Percentiles rank a stretch among this genome's conserved stretches.
Conservation (phyloP, 2,888 invertebrate species). For the Tetragonula carbonaria region DNA sequence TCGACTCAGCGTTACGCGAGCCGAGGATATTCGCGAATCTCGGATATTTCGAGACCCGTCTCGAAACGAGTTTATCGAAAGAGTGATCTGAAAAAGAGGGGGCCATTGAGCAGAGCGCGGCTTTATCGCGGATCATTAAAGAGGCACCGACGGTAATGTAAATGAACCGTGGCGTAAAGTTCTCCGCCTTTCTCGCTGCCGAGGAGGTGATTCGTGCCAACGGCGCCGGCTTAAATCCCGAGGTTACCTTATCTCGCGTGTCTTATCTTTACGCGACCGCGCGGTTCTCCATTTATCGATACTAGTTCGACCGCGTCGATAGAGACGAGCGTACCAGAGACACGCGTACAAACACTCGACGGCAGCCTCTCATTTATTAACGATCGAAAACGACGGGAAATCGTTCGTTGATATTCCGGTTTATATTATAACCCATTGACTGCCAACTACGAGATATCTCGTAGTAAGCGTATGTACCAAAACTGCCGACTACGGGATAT, state of each 20-base stretch:
- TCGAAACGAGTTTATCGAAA: slow-evolving; percentile 9
- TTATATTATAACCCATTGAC: neutral
- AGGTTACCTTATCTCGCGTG: slow-evolving; percentile 50
- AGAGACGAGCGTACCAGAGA: slow-evolving; percentile 30
- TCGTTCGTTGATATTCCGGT: slow-evolving; percentile 7
- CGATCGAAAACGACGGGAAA: slow-evolving; percentile 8
- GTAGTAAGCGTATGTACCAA: no score
- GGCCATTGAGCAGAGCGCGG: slow-evolving; percentile 4
- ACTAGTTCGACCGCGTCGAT: slow-evolving; percentile 38
- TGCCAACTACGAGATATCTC: neutral
- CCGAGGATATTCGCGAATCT: neutral
- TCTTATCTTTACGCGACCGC: slow-evolving; percentile 63
- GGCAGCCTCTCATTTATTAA: slow-evolving; percentile 19
- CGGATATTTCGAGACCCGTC: neutral
- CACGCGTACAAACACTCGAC: neutral
- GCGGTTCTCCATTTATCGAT: slow-evolving; percentile 58
- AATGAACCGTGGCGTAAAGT: slow-evolving; percentile 57
- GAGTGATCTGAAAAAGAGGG: neutral
- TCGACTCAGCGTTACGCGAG: neutral
- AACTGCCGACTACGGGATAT: no score
- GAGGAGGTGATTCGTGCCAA: slow-evolving; percentile 36
- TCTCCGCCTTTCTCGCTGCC: slow-evolving; percentile 28
- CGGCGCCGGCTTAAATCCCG: slow-evolving; percentile 62
- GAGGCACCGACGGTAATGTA: slow-evolving; percentile 53
- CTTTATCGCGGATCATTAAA: slow-evolving; percentile 55